phyloP scores from a whole-genome alignment of 1,140 invertebrate species.

The Orchestia grillus region DNA sequence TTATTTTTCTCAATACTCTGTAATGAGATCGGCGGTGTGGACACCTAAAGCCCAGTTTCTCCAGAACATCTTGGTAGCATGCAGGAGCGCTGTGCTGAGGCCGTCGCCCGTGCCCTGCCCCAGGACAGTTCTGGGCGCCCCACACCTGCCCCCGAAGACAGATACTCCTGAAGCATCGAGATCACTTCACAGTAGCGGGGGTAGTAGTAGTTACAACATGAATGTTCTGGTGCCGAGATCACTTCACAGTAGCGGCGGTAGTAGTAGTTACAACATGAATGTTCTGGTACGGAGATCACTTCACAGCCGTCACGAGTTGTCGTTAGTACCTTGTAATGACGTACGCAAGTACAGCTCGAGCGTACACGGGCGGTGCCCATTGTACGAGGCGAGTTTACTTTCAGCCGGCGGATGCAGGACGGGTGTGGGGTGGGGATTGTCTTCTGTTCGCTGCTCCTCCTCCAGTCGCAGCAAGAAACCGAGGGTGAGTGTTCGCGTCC shows the following conservation, averaged over 20 bases:
- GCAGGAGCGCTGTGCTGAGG: neutral
- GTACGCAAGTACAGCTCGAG: too few relatives aligned
- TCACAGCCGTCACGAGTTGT: too few relatives aligned
- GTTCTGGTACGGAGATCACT: too few relatives aligned
- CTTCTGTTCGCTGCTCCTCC: neutral
- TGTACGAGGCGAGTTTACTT: neutral
- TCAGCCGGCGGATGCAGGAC: neutral
- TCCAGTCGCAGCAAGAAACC: neutral
- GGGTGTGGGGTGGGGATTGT: neutral
- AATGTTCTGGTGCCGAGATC: too few relatives aligned
- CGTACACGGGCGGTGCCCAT: neutral
- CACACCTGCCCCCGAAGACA: neutral
- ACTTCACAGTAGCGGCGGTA: too few relatives aligned
- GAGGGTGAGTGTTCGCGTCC: neutral
- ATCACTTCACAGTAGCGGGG: too few relatives aligned
- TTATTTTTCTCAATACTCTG: neutral
- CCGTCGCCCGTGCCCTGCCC: neutral
- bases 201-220: too few relatives aligned
- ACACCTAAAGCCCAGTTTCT: neutral
- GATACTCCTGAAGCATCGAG: neutral
- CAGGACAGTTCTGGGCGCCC: too few relatives aligned
- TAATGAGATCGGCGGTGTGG: neutral
- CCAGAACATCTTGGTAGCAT: neutral
- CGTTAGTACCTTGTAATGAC: too few relatives aligned
- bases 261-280: too few relatives aligned